A percentile compares a stretch with the other conserved stretches of the same genome.
Conservation (phyloP, 2,113 vertebrate genomes). For the Eonycteris spelaea region DNA sequence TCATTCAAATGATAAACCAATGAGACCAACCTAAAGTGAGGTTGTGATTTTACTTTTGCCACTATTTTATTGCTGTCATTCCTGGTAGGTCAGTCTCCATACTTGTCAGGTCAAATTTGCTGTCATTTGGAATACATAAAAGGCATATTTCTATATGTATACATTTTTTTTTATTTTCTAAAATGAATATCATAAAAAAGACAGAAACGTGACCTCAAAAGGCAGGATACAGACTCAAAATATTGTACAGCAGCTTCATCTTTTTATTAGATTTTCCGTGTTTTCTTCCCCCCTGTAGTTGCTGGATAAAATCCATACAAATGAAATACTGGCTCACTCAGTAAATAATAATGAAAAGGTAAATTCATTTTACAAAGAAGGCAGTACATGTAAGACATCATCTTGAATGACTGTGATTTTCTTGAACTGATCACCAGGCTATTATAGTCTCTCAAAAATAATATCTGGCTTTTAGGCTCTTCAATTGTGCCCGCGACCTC, state of each 20-base stretch:
- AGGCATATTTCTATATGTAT: neutral
- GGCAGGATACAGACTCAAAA: slow-evolving; percentile 76
- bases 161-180: slow-evolving; percentile 55
- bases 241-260: slow-evolving; percentile 78
- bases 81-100: neutral
- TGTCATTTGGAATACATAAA: neutral
- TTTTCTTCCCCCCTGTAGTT: slow-evolving; percentile 31
- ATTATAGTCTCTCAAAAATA: slow-evolving; percentile 79
- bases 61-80: slow-evolving; percentile 15
- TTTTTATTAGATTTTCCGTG: slow-evolving; percentile 82
- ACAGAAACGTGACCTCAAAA: slow-evolving; percentile 73
- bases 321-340: slow-evolving; percentile 82
- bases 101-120: slow-evolving; percentile 46
- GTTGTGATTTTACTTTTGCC: slow-evolving; percentile 18
- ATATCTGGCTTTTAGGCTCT: slow-evolving; percentile 76
- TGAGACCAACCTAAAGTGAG: neutral
- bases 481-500: slow-evolving; percentile 56
- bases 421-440: slow-evolving; percentile 72
- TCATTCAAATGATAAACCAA: neutral
- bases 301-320: slow-evolving; percentile 85
- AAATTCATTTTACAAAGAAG: slow-evolving; percentile 83
- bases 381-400: slow-evolving; percentile 80
- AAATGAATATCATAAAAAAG: slow-evolving; percentile 74
- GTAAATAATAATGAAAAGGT: slow-evolving; percentile 87
- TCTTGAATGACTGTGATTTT: slow-evolving; percentile 75